phyloP scores from a whole-genome alignment of 2,113 vertebrate species.

The Ceyx cyanopectus region DNA sequence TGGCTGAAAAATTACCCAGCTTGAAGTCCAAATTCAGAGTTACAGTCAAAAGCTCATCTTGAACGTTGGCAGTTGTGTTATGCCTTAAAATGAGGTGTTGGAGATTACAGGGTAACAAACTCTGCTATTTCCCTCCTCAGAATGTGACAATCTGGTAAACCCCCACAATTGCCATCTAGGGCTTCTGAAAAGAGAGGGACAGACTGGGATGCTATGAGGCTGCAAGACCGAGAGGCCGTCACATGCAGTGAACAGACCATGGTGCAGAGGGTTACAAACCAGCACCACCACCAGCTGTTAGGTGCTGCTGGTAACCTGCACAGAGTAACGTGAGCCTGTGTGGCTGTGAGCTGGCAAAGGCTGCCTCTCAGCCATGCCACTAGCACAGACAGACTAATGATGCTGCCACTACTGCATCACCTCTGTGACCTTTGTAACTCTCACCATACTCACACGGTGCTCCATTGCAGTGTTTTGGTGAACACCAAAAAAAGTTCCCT shows the following conservation, averaged over 20 bases:
- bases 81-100: not conserved
- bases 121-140: not conserved
- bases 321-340: not conserved
- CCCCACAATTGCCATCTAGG: not conserved
- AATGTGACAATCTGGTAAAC: not conserved
- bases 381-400: no score
- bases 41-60: not conserved
- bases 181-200: not conserved
- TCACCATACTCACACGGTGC: not conserved
- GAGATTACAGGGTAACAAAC: not conserved
- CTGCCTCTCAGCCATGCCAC: not conserved
- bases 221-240: not conserved
- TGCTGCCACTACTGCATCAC: not conserved
- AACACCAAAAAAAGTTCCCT: not conserved
- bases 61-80: not conserved
- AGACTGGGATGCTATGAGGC: not conserved
- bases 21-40: not conserved
- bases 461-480: accelerated
- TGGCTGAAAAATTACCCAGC: not conserved
- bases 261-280: not conserved
- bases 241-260: not conserved
- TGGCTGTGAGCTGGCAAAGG: not conserved
- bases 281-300: not conserved
- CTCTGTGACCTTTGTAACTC: not conserved
- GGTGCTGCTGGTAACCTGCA: not conserved